A percentile compares a stretch with the other conserved stretches of the same genome.
Evolutionary conservation across 2,888 invertebrate genomes (phyloP).

Genomic region (Willowsia nigromaculata): DNA sequence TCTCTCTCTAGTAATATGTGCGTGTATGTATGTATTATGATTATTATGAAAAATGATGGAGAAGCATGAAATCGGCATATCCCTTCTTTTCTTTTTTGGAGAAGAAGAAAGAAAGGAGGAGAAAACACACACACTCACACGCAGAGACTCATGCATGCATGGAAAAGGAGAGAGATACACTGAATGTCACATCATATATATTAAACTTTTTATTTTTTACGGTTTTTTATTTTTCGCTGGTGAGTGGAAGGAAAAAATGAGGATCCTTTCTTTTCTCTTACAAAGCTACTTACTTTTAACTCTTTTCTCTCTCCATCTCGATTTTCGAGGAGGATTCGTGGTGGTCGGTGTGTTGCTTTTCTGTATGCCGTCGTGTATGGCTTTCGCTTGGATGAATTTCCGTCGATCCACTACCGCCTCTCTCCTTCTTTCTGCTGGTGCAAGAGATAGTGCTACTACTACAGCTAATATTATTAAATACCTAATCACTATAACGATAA

Average conservation of each 20-base stretch:
- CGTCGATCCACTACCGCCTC: too few species aligned
- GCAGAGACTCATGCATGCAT: not conserved
- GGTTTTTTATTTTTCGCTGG: not conserved
- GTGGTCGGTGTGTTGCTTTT: not conserved
- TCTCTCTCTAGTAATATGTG: not conserved
- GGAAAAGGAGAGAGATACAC: not conserved
- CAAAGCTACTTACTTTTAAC: not conserved
- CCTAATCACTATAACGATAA: too few species aligned
- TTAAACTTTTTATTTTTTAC: constrained; percentile 48
- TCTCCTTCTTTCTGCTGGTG: too few species aligned
- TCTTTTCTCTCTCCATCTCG: not conserved
- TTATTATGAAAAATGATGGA: constrained; percentile 77
- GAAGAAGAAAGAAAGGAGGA: not conserved
- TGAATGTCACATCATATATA: constrained; percentile 37
- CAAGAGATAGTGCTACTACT: too few species aligned
- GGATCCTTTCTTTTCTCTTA: not conserved
- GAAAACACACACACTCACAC: not conserved
- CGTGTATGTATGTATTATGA: not conserved
- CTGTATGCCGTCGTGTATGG: not conserved
- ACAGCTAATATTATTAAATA: too few species aligned
- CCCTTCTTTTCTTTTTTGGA: constrained; percentile 61
- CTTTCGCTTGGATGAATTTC: not conserved
- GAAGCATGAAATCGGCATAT: constrained; percentile 77
- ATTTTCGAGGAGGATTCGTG: not conserved
- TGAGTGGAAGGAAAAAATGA: not conserved